Evolutionary conservation across 2,888 invertebrate species (phyloP).

Genomic region (Augochlorella aurata): DNA sequence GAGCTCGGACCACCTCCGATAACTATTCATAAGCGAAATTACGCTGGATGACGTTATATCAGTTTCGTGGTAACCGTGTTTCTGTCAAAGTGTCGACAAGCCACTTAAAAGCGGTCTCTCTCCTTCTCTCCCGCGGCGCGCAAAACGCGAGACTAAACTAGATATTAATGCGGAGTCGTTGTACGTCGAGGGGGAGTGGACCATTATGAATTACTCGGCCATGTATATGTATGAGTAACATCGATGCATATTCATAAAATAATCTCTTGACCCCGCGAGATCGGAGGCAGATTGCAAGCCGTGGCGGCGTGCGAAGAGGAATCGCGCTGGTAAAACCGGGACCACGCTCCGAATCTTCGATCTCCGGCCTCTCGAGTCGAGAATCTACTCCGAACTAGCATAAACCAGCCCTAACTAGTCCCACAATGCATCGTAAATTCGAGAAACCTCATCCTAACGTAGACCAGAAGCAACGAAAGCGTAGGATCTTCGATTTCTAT

Average conservation of each 20-base stretch:
- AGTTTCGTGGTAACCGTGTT: constrained; percentile 65
- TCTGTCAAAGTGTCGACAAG: constrained; percentile 69
- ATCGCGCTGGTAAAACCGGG: constrained; percentile 26
- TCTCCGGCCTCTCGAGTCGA: background rate
- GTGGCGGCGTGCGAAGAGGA: constrained; percentile 47
- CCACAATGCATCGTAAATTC: too few species aligned
- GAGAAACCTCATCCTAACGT: too few species aligned
- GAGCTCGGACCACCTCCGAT: constrained; percentile 41
- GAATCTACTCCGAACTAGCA: background rate
- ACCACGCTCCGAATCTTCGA: background rate
- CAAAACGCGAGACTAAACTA: constrained; percentile 66
- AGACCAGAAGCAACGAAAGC: too few species aligned
- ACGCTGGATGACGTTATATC: constrained; percentile 61
- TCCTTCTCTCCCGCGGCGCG: constrained; percentile 11
- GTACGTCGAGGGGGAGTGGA: constrained; percentile 65
- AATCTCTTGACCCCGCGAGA: constrained; percentile 71
- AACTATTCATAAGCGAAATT: constrained; percentile 65
- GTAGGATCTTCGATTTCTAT: too few species aligned
- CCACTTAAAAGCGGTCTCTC: constrained; percentile 55
- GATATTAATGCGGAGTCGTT: constrained; percentile 69
- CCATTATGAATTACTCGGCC: constrained; percentile 68
- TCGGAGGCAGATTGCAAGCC: constrained; percentile 61
- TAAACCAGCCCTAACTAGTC: too few species aligned
- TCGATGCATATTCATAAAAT: constrained; percentile 70
- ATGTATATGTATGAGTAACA: constrained; percentile 70